These are phyloP conservation scores for Caenorhabditis doughertyi DNA, from an alignment of 2,888 invertebrate genomes.

Conservation along the genomic window DNA sequence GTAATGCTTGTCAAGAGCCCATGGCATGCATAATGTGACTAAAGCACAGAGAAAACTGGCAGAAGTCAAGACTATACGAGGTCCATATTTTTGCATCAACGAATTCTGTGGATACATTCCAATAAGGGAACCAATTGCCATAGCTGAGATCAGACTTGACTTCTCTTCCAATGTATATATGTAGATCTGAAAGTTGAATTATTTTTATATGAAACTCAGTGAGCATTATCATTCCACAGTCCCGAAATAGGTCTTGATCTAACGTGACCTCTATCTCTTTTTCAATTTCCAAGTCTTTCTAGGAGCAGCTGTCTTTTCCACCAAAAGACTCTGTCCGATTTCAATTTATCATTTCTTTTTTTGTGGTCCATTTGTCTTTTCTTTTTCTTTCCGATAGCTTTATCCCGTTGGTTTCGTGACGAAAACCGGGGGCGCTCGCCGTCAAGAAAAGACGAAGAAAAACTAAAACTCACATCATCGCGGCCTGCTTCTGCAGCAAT, in stretches of 20 bases:
- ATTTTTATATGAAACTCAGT: not conserved
- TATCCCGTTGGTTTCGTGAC: slow-evolving; percentile 34
- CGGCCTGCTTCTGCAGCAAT: slow-evolving; percentile 35
- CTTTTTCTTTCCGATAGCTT: not conserved
- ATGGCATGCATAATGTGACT: slow-evolving; percentile 63
- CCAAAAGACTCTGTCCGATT: slow-evolving; percentile 17
- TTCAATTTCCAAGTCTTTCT: not conserved
- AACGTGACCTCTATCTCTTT: slow-evolving; percentile 8
- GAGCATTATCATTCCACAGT: not conserved
- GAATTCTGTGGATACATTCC: slow-evolving; percentile 71
- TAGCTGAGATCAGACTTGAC: slow-evolving; percentile 66
- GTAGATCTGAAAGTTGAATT: slow-evolving; percentile 55
- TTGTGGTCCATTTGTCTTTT: slow-evolving; percentile 36
- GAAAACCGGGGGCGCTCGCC: slow-evolving; percentile 32
- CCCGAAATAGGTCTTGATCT: slow-evolving; percentile 29
- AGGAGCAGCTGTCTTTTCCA: slow-evolving; percentile 28
- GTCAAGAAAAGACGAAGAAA: not conserved
- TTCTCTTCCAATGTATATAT: slow-evolving; percentile 68
- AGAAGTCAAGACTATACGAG: slow-evolving; percentile 49
- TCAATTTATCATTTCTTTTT: slow-evolving; percentile 50
- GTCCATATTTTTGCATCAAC: slow-evolving; percentile 64
- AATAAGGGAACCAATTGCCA: slow-evolving; percentile 69
- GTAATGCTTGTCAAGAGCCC: slow-evolving; percentile 65
- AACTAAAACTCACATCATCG: slow-evolving; percentile 38
- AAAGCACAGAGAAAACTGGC: slow-evolving; percentile 61